Percentiles rank a stretch among this genome's conserved stretches.
Evolutionary conservation across 2,113 vertebrate genomes (phyloP).

Genomic region (Bos taurus): ARS-UCD2.0 NC_037332.1:101862501-101863000

Average conservation of each 20-base stretch:
- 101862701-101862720: too few species aligned
- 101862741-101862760: too few species aligned
- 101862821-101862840: too few species aligned
- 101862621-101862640: too few species aligned
- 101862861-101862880: background rate
- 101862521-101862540: background rate
- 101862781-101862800: too few species aligned
- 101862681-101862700: too few species aligned
- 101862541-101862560: background rate
- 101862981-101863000: background rate
- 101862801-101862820: fast-evolving
- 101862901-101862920: background rate
- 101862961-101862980: background rate
- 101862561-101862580: background rate
- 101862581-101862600: background rate
- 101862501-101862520: background rate
- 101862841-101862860: background rate
- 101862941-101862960: background rate
- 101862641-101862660: too few species aligned
- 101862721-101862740: too few species aligned
- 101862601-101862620: background rate
- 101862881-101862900: background rate
- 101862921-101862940: background rate
- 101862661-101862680: too few species aligned
- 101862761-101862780: background rate